These are phyloP conservation scores for Montipora efflorescens DNA, from an alignment of 64 coral and sea anemone species.

Conservation along the genomic window DNA sequence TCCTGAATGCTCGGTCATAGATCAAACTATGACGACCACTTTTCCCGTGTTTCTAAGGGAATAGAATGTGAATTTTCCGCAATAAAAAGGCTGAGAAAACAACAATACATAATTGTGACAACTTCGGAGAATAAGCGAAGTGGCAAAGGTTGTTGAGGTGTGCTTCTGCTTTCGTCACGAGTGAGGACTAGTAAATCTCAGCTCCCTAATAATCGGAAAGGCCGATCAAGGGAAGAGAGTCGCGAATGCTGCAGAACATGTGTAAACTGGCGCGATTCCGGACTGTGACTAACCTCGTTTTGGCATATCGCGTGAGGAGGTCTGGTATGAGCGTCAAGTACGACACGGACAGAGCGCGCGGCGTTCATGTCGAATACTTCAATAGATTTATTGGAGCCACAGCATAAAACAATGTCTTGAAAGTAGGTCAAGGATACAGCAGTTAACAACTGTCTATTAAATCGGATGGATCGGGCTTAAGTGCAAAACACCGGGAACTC, in stretches of 20 bases:
- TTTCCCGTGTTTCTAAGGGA: no score
- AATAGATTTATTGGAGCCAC: conserved; percentile 93
- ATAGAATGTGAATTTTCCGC: no score
- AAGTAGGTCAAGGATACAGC: conserved; percentile 19
- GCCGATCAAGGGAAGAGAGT: not conserved
- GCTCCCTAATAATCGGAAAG: not conserved
- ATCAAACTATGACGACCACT: no score
- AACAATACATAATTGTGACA: no score
- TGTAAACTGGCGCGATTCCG: no score
- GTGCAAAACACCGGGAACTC: not conserved
- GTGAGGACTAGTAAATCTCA: no score
- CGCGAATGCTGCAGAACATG: no score
- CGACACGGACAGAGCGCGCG: conserved; percentile 63
- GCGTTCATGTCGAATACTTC: conserved; percentile 98
- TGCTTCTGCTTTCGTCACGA: no score
- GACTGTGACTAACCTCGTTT: conserved; percentile 72
- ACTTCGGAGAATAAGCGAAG: not conserved
- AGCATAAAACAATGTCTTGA: conserved; percentile 93
- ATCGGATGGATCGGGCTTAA: not conserved
- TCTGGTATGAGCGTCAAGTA: conserved; percentile 86
- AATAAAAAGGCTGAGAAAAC: no score
- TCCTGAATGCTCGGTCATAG: no score
- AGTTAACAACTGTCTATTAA: not conserved
- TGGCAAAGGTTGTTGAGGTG: no score
- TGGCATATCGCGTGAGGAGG: conserved; percentile 87